Evolutionary conservation across 2,888 invertebrate genomes (phyloP), one percentile per base, ranked within the genome.

Genomic region (Drosophila setosimentum): DNA sequence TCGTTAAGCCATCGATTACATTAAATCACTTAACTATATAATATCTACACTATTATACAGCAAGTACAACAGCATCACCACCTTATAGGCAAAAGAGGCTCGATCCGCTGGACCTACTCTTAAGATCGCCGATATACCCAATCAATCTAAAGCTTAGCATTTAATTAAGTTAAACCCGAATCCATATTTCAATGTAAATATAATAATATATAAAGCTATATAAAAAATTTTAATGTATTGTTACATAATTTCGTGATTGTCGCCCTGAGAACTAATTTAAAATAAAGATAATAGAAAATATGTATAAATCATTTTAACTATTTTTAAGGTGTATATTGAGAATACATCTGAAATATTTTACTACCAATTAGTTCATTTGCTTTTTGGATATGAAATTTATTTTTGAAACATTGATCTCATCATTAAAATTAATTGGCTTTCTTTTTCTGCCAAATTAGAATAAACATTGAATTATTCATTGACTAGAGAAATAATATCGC

Each of bases 301-400:
- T 40, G 11, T 21, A 21, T 2, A 2, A 13, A 7, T 21, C 3
- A 45, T 45, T n/a, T 45, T 7, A 42, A 42, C 6, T 21, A 11
- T 11, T 7, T 3, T 1, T 3, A 42, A 13, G 21, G 3, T 13
- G 6, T 45, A 3, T 42, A 21, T 45, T 13, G 21, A 13, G 2
- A 21, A 3, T 16, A 7, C 16, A 45, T 0, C 21, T 45, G 0
- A 24, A 24, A 24, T 8, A 45, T 24, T 24, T 21, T 0, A 7
- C 13, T 13, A 13, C 1, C 7, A 45, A 7, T 21, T 16, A 3
- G 13, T 7, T 21, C 0, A 29, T 49, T 4, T 29, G 18, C 49
- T 5, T 27, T 2, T 5, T 49, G 2, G 16, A 27, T 18, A 27
- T 13, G 13, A 13, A 7, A 1, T 40, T 11, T 40, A 40, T 11